Evolutionary conservation across 2,113 vertebrate species (phyloP).

Genomic region (Mastomys natalensis): DNA sequence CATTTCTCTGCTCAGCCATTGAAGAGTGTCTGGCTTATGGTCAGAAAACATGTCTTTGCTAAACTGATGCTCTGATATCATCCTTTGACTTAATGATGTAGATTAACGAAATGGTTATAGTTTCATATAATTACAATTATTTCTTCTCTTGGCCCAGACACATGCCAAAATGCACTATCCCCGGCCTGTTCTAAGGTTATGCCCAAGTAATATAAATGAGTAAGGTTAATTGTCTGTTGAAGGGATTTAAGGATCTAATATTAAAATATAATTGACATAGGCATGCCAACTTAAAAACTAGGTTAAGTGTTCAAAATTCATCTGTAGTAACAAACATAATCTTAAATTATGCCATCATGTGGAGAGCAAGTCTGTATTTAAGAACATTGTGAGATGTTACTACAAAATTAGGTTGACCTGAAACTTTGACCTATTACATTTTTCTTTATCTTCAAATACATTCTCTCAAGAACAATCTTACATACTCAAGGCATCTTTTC

Average conservation of each 20-base stretch:
- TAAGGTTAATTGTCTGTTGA: not conserved
- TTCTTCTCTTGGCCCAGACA: not conserved
- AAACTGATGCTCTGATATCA: not conserved
- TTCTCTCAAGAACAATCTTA: not conserved
- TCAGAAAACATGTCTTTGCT: not conserved
- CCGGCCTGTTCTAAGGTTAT: not conserved
- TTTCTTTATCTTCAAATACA: slow-evolving; percentile 17
- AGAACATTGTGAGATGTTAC: not conserved
- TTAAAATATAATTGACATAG: not conserved
- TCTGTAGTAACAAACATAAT: slow-evolving; percentile 13
- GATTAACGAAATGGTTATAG: not conserved
- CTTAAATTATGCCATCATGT: not conserved
- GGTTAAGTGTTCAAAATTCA: not conserved
- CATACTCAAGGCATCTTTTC: not conserved
- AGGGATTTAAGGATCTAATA: not conserved
- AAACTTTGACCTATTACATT: not conserved
- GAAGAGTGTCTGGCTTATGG: not conserved
- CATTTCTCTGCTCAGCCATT: not conserved
- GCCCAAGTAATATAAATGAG: not conserved
- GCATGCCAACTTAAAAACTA: not conserved
- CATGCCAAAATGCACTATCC: not conserved
- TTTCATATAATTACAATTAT: not conserved
- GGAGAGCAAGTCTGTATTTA: not conserved
- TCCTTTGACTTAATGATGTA: not conserved
- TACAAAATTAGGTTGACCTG: not conserved